Percentiles rank a stretch among this genome's conserved stretches.
Evolutionary conservation across 2,888 invertebrate genomes (phyloP).

Genomic region (Glyphotaelius pellucidus): DNA sequence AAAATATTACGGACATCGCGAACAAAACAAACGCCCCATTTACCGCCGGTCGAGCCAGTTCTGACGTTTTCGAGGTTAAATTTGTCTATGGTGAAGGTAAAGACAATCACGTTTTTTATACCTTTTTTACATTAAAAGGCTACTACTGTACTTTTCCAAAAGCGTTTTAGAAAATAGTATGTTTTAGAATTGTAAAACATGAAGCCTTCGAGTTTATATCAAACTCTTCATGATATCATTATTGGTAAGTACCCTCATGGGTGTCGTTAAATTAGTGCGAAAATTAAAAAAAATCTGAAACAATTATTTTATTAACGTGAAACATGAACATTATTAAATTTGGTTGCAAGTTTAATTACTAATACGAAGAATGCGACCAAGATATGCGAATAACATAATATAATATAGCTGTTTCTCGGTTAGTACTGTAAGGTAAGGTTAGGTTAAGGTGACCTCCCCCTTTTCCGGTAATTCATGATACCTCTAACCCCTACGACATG

Average conservation of each 20-base stretch:
- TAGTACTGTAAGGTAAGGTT: background rate
- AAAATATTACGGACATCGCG: slow-evolving; percentile 33
- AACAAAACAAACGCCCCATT: slow-evolving; percentile 49
- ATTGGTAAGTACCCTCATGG: too few species aligned
- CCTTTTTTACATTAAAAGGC: background rate
- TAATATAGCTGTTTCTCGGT: background rate
- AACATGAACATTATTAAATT: too few species aligned
- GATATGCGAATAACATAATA: too few species aligned
- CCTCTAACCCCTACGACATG: background rate
- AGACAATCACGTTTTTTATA: background rate
- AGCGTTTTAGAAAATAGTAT: too few species aligned
- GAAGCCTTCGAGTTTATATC: too few species aligned
- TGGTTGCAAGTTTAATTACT: too few species aligned
- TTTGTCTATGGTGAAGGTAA: slow-evolving; percentile 32
- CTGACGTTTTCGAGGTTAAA: slow-evolving; percentile 60
- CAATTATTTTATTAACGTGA: too few species aligned
- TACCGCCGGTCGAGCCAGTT: slow-evolving; percentile 45
- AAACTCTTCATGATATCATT: too few species aligned
- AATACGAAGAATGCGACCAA: background rate
- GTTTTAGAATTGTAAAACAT: too few species aligned
- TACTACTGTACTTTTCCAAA: background rate
- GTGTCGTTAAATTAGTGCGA: too few species aligned
- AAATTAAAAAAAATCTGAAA: too few species aligned
- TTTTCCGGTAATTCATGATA: background rate
- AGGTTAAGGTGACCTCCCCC: background rate